Evolutionary conservation across 92 coral and sea anemone species (phyloP).

Genomic region (Porites evermanni): DNA sequence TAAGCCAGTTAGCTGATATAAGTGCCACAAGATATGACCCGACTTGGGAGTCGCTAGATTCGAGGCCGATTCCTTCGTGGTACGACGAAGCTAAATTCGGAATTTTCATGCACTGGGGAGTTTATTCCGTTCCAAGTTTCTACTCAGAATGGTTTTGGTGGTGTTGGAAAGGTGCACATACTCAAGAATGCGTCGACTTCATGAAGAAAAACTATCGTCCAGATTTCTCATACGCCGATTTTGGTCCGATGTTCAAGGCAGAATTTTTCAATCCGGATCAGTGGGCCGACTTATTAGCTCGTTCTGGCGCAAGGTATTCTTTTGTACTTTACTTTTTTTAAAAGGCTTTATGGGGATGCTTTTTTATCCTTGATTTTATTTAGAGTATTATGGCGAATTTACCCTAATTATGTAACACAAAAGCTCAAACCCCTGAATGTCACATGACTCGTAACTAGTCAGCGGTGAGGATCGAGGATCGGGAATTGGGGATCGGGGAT

Average conservation of each 20-base stretch:
- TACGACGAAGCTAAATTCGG: constrained; percentile 95
- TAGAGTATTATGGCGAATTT: not conserved
- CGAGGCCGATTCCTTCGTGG: constrained; percentile 82
- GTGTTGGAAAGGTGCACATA: constrained; percentile 61
- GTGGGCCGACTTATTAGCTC: constrained; percentile 84
- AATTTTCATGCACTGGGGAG: constrained; percentile 95
- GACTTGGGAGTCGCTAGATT: constrained; percentile 80
- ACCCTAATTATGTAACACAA: too few species aligned
- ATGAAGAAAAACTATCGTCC: constrained; percentile 94
- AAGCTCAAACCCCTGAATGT: too few species aligned
- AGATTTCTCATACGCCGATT: constrained; percentile 90
- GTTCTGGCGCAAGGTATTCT: constrained; percentile 90
- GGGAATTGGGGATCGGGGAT: too few species aligned
- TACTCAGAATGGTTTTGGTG: constrained; percentile 91
- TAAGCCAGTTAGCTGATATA: not conserved
- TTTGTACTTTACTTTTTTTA: not conserved
- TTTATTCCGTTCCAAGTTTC: constrained; percentile 87
- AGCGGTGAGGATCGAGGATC: too few species aligned
- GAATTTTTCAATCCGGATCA: constrained; percentile 93
- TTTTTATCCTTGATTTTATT: not conserved
- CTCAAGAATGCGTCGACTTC: constrained; percentile 68
- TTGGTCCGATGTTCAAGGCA: constrained; percentile 95
- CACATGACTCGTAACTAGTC: too few species aligned
- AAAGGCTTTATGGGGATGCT: not conserved
- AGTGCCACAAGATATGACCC: constrained; percentile 15